Percentiles rank a stretch among this genome's conserved stretches.
phyloP scores from a whole-genome alignment of 2,888 invertebrate genomes.

The Archips xylosteana region DNA sequence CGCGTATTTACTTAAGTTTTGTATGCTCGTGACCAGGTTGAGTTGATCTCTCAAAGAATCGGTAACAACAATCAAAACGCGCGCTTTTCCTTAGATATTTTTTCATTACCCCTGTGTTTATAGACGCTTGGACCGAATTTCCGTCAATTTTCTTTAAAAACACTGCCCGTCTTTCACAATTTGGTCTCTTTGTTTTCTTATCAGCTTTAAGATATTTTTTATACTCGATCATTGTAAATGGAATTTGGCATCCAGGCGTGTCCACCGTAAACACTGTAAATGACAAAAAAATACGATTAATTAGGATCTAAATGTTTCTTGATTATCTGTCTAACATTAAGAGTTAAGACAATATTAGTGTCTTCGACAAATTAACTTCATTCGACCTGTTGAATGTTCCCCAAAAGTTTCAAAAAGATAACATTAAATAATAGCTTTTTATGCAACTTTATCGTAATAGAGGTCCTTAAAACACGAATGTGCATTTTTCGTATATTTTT shows the following conservation, averaged over 20 bases:
- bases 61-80: conserved; percentile 67
- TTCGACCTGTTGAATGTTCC: no score
- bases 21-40: conserved; percentile 46
- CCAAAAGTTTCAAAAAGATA: no score
- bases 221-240: conserved; percentile 59
- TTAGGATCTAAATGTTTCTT: no score
- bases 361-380: no score
- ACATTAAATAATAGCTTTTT: no score
- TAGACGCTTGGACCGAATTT: conserved; percentile 58
- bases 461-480: no score
- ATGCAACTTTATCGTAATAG: no score
- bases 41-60: conserved; percentile 55
- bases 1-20: conserved; percentile 51
- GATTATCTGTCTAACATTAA: no score
- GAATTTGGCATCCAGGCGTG: conserved; percentile 72
- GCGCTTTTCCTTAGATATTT: conserved; percentile 56
- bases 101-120: conserved; percentile 59
- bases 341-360: neutral
- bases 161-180: conserved; percentile 68
- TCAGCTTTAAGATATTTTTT: conserved; percentile 47
- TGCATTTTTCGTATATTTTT: no score
- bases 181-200: conserved; percentile 44
- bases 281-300: conserved; percentile 1
- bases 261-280: conserved; percentile 63
- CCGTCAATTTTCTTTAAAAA: conserved; percentile 61